Evolutionary conservation across 2,797 vertebrate genomes (phyloP).

Genomic region (Ataeniobius toweri): DNA sequence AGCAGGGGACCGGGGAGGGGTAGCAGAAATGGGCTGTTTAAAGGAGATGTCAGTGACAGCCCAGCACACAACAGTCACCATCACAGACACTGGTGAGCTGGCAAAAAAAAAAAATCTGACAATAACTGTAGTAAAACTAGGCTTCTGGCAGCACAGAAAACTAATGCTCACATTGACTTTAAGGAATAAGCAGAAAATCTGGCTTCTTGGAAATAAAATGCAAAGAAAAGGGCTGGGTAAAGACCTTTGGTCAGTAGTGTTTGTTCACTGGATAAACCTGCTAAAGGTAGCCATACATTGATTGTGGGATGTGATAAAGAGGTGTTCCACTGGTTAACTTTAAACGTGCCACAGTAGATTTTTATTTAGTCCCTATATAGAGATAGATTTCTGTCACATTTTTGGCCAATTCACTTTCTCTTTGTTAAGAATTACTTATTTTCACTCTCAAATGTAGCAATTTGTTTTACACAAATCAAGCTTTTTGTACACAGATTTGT

Average conservation of each 20-base stretch:
- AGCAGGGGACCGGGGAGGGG: conserved; percentile 19
- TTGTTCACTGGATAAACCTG: background rate
- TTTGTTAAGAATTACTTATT: background rate
- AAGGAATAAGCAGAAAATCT: background rate
- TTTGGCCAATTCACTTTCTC: background rate
- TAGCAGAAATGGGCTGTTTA: conserved; percentile 71
- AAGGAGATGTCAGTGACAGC: conserved; percentile 79
- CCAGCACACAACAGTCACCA: conserved; percentile 74
- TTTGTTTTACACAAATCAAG: background rate
- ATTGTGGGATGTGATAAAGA: background rate
- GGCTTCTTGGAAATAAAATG: background rate
- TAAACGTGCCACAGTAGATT: background rate
- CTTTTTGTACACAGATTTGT: background rate
- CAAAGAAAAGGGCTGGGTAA: background rate
- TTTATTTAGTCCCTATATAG: too few species aligned
- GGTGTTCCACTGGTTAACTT: background rate
- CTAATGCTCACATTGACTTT: background rate
- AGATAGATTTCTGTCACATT: background rate
- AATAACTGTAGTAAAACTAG: background rate
- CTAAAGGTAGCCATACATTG: background rate
- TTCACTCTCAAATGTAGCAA: background rate
- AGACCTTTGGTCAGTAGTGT: background rate
- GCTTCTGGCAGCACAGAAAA: background rate
- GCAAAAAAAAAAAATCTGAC: too few species aligned
- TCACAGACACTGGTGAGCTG: conserved; percentile 84